Percentiles rank a stretch among this genome's conserved stretches.
Evolutionary conservation across 2,797 vertebrate species (phyloP).

Genomic region (Chlorospingus flavigularis): DNA sequence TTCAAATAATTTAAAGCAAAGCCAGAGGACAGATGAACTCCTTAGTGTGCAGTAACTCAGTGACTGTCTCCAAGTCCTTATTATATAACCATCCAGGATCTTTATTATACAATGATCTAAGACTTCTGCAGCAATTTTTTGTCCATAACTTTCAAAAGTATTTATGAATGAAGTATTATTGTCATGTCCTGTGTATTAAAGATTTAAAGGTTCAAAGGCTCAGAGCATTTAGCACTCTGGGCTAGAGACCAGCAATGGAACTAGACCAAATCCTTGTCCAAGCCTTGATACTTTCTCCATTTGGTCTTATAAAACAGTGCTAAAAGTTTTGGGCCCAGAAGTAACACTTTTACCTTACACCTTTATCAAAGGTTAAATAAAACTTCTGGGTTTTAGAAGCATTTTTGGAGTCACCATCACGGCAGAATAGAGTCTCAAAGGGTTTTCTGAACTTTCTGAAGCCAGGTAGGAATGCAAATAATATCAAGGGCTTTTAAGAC

Average conservation of each 20-base stretch:
- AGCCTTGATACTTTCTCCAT: background rate
- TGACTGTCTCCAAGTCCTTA: background rate
- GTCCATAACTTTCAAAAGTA: background rate
- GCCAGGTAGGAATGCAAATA: rapidly evolving
- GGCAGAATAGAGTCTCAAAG: background rate
- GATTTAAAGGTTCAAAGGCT: background rate
- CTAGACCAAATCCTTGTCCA: background rate
- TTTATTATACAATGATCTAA: background rate
- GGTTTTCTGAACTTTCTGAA: background rate
- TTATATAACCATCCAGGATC: background rate
- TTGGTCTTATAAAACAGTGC: background rate
- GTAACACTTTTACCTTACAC: background rate
- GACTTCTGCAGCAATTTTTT: background rate
- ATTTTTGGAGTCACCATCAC: background rate
- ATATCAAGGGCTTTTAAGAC: background rate
- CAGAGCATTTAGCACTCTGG: background rate
- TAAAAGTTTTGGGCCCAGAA: background rate
- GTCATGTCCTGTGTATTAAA: background rate
- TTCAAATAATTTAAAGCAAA: background rate
- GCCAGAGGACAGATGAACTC: background rate
- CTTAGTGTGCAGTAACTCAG: background rate
- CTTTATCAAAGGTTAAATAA: background rate
- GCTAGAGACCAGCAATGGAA: background rate
- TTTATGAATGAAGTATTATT: background rate
- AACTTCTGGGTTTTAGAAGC: background rate